phyloP scores from a whole-genome alignment of 2,113 vertebrate species.

The Dunckerocampus dactyliophorus region DNA sequence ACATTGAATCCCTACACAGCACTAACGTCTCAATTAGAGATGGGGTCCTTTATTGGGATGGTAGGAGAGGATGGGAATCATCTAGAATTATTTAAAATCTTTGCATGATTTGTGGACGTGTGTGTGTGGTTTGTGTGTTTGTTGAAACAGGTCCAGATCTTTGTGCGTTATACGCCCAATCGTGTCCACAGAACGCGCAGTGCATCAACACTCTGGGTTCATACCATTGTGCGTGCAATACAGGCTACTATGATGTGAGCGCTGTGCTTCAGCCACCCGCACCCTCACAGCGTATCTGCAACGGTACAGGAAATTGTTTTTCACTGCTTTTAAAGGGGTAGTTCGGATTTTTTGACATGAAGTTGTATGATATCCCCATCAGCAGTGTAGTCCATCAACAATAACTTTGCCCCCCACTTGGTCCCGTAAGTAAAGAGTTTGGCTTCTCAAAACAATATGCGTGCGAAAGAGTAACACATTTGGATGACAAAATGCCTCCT shows the following conservation, averaged over 20 bases:
- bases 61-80: conserved; percentile 25
- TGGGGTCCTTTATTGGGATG: conserved; percentile 55
- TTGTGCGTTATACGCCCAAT: conserved; percentile 25
- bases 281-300: conserved; percentile 37
- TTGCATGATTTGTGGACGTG: neutral
- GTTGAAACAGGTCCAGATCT: conserved; percentile 54
- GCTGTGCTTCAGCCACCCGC: conserved; percentile 4
- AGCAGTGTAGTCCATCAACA: too few relatives aligned
- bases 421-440: too few relatives aligned
- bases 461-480: too few relatives aligned
- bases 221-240: conserved; percentile 54
- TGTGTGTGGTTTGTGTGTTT: neutral
- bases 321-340: neutral
- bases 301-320: conserved; percentile 36
- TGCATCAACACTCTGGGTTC: conserved; percentile 68
- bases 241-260: conserved; percentile 62
- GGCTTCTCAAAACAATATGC: too few relatives aligned
- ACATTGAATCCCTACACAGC: conserved; percentile 24
- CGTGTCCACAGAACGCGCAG: conserved; percentile 55
- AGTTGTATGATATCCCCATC: too few relatives aligned
- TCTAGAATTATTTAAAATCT: neutral
- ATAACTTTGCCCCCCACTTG: too few relatives aligned
- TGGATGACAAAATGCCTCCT: too few relatives aligned
- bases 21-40: conserved; percentile 29
- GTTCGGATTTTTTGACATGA: too few relatives aligned